These are phyloP conservation scores for Polyommatus icarus DNA, from an alignment of 2,888 invertebrate genomes.

Conservation along the genomic window DNA sequence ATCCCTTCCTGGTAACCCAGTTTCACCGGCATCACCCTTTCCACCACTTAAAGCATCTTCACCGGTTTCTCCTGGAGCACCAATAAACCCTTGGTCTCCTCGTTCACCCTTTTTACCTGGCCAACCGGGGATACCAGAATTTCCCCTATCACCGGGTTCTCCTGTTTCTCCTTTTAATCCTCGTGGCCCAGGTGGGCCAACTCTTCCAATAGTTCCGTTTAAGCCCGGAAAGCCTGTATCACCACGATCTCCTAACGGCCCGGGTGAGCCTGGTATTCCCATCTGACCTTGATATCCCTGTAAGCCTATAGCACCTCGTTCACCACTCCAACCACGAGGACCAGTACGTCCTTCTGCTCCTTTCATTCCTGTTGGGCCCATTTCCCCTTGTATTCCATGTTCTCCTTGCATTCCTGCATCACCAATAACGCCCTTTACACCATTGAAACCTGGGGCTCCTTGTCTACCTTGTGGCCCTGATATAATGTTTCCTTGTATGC, in stretches of 20 bases:
- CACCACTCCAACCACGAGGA: constrained; percentile 60
- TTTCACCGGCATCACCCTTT: constrained; percentile 79
- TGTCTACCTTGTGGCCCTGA: constrained; percentile 86
- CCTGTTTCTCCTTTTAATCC: constrained; percentile 58
- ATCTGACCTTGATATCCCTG: constrained; percentile 66
- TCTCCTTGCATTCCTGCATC: constrained; percentile 70
- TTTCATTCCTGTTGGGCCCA: constrained; percentile 77
- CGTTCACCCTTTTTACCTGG: constrained; percentile 52
- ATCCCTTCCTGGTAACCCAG: constrained; percentile 55
- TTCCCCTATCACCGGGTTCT: constrained; percentile 50
- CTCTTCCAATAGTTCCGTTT: constrained; percentile 87
- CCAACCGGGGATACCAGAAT: constrained; percentile 54
- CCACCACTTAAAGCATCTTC: constrained; percentile 77
- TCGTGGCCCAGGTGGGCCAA: constrained; percentile 69
- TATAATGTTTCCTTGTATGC: constrained; percentile 56
- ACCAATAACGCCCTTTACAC: constrained; percentile 82
- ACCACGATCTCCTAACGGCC: constrained; percentile 65
- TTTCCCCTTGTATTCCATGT: constrained; percentile 60
- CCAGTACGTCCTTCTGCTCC: constrained; percentile 78
- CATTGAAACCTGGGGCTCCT: constrained; percentile 88
- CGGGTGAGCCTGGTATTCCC: constrained; percentile 56
- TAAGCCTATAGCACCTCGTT: constrained; percentile 61
- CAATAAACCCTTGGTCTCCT: constrained; percentile 67
- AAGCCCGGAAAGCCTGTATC: constrained; percentile 76
- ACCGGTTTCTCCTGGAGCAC: constrained; percentile 79